Conservation (phyloP, 64 coral and sea anemone genomes). For the Actinia equina region DNA sequence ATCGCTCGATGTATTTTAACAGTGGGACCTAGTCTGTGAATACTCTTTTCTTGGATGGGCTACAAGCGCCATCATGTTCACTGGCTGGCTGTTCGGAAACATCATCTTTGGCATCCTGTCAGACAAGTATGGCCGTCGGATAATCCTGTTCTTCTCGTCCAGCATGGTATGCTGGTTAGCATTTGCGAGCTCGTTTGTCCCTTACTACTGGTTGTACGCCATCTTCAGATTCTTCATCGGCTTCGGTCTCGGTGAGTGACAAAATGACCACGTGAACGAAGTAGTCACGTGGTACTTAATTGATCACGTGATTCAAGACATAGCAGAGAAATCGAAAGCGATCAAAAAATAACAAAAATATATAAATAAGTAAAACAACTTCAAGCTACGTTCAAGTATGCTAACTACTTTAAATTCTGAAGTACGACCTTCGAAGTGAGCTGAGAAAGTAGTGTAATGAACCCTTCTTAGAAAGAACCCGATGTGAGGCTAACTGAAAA, state of each 20-base stretch:
- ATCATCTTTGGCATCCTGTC: slow-evolving; percentile 81
- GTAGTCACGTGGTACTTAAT: too few species aligned
- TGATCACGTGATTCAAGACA: neutral
- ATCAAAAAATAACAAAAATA: too few species aligned
- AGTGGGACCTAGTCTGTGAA: slow-evolving; percentile 83
- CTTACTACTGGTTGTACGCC: slow-evolving; percentile 73
- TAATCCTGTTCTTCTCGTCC: slow-evolving; percentile 66
- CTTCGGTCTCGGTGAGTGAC: slow-evolving; percentile 73
- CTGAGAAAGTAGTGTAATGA: too few species aligned
- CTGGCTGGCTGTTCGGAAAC: slow-evolving; percentile 83
- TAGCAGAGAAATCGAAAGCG: neutral
- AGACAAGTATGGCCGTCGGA: slow-evolving; percentile 87
- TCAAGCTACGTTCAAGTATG: too few species aligned
- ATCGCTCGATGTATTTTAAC: neutral
- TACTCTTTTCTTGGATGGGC: slow-evolving; percentile 50
- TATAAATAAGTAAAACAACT: too few species aligned
- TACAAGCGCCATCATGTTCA: slow-evolving; percentile 69
- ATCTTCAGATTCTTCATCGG: slow-evolving; percentile 79
- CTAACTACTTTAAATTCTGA: too few species aligned
- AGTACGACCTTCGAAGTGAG: too few species aligned
- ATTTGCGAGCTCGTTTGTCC: slow-evolving; percentile 84
- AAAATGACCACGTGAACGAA: neutral
- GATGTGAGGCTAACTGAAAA: too few species aligned
- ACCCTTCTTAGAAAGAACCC: too few species aligned
- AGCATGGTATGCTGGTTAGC: slow-evolving; percentile 85